Evolutionary conservation across 2,797 vertebrate genomes (phyloP).

Genomic region (Anomalospiza imberbis): DNA sequence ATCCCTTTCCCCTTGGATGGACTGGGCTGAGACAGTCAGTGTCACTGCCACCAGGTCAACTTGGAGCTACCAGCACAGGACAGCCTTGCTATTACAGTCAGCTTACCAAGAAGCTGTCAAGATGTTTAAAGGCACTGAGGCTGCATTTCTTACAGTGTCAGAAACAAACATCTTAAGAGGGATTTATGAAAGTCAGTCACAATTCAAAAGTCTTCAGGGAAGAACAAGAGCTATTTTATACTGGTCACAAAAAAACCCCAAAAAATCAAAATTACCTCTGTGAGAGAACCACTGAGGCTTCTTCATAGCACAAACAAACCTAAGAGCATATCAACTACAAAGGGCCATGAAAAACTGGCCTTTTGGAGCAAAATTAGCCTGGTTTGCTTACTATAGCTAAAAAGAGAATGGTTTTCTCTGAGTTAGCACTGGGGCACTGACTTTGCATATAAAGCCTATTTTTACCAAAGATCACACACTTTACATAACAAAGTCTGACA

Average conservation of each 20-base stretch:
- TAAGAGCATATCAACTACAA: not conserved
- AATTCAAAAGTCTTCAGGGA: not conserved
- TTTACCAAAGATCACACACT: not conserved
- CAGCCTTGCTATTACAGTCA: not conserved
- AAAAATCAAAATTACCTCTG: accelerated
- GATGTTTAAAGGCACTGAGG: not conserved
- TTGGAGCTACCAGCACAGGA: not conserved
- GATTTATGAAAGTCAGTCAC: not conserved
- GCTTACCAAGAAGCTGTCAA: not conserved
- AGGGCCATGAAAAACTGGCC: not conserved
- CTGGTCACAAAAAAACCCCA: not conserved
- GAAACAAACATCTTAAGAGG: not conserved
- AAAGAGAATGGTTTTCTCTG: not conserved
- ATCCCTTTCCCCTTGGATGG: not conserved
- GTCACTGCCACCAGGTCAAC: not conserved
- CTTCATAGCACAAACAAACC: not conserved
- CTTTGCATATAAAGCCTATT: constrained; percentile 11
- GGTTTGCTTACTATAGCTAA: not conserved
- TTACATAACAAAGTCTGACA: constrained; percentile 23
- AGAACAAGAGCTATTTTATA: not conserved
- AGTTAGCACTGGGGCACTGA: not conserved
- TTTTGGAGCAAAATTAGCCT: not conserved
- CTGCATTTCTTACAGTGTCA: not conserved
- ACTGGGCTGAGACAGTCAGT: not conserved
- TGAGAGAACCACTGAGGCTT: not conserved